Evolutionary conservation across 2,113 vertebrate genomes (phyloP).

Genomic region (Lethenteron camtschaticum): DNA sequence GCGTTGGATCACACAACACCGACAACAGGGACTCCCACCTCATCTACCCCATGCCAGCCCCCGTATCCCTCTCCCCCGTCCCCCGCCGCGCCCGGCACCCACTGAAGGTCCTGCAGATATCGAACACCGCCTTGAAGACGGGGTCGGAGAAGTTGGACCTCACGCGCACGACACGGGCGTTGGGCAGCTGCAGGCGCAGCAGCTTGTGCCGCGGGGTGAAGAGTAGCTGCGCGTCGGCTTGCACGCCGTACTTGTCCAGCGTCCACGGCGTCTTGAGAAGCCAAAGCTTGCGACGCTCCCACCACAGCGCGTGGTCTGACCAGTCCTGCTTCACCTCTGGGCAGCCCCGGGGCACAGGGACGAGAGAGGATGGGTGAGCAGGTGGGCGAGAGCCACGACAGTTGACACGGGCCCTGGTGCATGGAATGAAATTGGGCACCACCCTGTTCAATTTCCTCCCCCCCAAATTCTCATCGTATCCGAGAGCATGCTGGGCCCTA

Average conservation of each 20-base stretch:
- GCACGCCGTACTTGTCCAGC: constrained; percentile 68
- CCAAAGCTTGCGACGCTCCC: constrained; percentile 76
- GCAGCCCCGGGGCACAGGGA: neutral
- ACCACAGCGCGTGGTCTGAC: constrained; percentile 93
- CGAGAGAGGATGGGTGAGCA: no score
- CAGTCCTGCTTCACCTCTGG: constrained; percentile 57
- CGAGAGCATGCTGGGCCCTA: no score
- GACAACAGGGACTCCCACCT: constrained; percentile 2
- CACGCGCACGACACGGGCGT: constrained; percentile 50
- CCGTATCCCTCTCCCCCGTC: neutral
- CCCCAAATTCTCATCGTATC: no score
- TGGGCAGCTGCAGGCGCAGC: constrained; percentile 60
- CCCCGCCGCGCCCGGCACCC: constrained; percentile 21
- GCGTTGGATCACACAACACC: no score
- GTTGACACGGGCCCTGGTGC: no score
- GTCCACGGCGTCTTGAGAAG: constrained; percentile 93
- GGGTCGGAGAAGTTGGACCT: constrained; percentile 57
- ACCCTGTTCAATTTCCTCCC: no score
- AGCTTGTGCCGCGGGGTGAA: constrained; percentile 79
- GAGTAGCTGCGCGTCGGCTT: constrained; percentile 64
- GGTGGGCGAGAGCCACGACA: no score
- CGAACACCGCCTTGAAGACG: constrained; percentile 59
- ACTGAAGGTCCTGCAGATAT: constrained; percentile 75
- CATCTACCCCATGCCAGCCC: constrained; percentile 8
- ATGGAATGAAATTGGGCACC: no score